Evolutionary conservation across 1,140 invertebrate species (phyloP).

Genomic region (Alviniconcha marisindica): DNA sequence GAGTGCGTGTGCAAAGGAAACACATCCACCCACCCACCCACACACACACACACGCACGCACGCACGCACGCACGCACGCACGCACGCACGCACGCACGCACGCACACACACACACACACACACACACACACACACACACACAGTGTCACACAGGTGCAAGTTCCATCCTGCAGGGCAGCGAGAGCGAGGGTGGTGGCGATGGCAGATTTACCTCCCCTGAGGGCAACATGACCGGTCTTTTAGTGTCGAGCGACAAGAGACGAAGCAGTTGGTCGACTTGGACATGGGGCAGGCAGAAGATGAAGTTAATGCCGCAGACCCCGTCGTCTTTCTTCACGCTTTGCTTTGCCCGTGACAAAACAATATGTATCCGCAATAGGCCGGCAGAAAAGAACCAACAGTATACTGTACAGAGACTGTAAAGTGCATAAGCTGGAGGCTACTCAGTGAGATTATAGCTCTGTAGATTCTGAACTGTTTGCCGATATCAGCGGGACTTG

Average conservation of each 20-base stretch:
- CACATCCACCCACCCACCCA: not conserved
- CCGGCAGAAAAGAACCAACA: no score
- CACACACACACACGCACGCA: not conserved
- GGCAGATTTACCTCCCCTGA: no score
- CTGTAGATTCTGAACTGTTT: not conserved
- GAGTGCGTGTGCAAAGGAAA: not conserved
- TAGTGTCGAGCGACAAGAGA: no score
- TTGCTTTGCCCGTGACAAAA: no score
- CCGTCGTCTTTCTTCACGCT: no score
- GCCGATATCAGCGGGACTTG: not conserved
- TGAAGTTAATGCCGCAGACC: no score
- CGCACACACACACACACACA: conserved; percentile 4
- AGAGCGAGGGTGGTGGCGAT: not conserved
- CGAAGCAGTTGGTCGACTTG: no score
- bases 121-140: not conserved
- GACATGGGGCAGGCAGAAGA: no score
- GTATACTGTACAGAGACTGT: no score
- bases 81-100: conserved; percentile 16
- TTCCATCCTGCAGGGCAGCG: no score
- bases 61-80: conserved; percentile 20
- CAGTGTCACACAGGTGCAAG: not conserved
- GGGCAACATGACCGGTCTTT: no score
- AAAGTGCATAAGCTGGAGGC: not conserved
- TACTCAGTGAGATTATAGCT: not conserved
- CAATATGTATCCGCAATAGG: no score